These are phyloP conservation scores for Prionailurus viverrinus DNA, from an alignment of 2,113 vertebrate genomes.

Conservation along the genomic window DNA sequence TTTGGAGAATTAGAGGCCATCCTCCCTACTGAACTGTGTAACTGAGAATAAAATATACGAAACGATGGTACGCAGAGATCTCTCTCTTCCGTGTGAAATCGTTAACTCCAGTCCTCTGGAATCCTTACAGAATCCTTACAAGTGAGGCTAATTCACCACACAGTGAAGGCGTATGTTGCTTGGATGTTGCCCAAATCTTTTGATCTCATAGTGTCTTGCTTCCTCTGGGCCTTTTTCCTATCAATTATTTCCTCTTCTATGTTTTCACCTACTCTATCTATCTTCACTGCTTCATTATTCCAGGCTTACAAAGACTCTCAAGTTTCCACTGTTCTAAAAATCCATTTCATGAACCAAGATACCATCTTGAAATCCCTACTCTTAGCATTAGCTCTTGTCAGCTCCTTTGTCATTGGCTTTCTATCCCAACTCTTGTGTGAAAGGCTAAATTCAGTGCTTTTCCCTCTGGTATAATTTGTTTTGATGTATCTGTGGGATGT, in stretches of 20 bases:
- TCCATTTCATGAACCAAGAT: too few relatives aligned
- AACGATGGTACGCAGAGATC: background rate
- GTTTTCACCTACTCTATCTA: background rate
- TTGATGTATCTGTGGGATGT: background rate
- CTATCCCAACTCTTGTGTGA: background rate
- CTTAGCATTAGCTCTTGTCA: background rate
- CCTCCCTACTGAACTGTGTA: background rate
- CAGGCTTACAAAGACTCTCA: background rate
- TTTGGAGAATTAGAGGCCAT: background rate
- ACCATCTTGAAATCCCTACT: background rate
- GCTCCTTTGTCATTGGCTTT: background rate
- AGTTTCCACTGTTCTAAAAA: slow-evolving; percentile 39
- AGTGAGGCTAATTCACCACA: background rate
- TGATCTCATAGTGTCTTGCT: background rate
- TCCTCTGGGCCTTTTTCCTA: background rate
- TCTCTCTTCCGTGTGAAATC: background rate
- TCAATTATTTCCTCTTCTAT: background rate
- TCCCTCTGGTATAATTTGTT: background rate
- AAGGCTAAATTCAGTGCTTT: background rate
- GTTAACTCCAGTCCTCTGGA: background rate
- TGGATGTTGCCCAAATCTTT: background rate
- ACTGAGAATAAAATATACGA: background rate
- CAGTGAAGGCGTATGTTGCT: background rate
- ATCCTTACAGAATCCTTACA: background rate
- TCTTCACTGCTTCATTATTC: slow-evolving; percentile 25